Base-by-base conservation (phyloP, 1,140 invertebrate genomes). In the Triops longicaudatus region DNA sequence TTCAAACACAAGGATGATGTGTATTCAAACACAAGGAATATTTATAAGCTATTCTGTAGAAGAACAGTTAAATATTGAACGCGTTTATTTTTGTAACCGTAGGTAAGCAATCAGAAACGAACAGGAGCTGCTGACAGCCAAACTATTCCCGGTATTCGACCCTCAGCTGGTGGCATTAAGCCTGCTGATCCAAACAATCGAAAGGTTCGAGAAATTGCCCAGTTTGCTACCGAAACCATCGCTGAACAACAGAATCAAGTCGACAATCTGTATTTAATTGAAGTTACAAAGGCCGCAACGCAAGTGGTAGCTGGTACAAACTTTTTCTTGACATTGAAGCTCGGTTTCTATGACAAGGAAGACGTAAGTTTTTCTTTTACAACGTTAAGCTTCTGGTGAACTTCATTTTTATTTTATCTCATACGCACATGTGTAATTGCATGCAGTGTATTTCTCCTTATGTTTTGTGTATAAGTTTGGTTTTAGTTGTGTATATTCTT, bases 301-400 rank as follows among this genome's bases (percentile, higher is more conserved):
- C 74, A 75, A 44, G 26, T 75, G 0, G 74, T 75, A 12, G 26
- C 22, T 26, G 74, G 74, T 10, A 75, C 26, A n/a, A 75, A 75
- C 17, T 43, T 27, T 26, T 27, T 11, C 26, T 50, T 75, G 26
- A 63, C 43, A 7, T 12, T 75, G 7, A 42, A 75, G 28, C 26
- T 75, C 26, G 74, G 74, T 50, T 27, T 26, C 12, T 17, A 9
- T n/a, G 22, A 7, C 22, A 22, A 22, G 5, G 9, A 50, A 3
- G 22, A 63, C 10, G 44, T 50, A 17, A 5, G n/a, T n/a, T n/a
- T n/a, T 50, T 5, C 14, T 10, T 12, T 5, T 1, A 50, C 44
- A 22, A 50, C 5, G 44, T 50, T 17, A 9, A 11, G 14, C 12
- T 22, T 17, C 10, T 22, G 5, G 1, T 50, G n/a, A n/a, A n/a